These are phyloP conservation scores for Stomatorhinus ivindoensis DNA, from an alignment of 2,113 vertebrate species.

Conservation along the genomic window DNA sequence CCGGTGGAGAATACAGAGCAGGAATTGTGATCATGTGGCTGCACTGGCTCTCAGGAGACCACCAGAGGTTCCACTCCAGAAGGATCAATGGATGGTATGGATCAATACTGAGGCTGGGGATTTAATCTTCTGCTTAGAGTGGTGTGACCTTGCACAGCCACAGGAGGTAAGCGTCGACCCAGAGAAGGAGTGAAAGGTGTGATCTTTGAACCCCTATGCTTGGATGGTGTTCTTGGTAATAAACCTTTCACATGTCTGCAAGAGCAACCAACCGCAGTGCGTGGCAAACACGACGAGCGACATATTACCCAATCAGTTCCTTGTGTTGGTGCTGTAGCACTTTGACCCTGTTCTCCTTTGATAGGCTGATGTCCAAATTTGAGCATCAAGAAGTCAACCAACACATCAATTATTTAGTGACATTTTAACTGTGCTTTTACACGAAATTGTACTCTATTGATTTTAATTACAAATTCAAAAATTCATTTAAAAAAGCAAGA, in stretches of 20 bases:
- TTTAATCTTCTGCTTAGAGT: neutral
- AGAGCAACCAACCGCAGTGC: neutral
- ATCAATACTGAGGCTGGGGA: neutral
- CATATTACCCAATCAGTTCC: neutral
- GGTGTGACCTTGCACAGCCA: neutral
- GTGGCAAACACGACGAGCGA: neutral
- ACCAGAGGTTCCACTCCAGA: neutral
- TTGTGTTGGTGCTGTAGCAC: neutral
- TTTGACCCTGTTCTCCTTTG: neutral
- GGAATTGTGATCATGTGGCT: neutral
- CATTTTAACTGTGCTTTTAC: neutral
- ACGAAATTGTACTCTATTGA: neutral
- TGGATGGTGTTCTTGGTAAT: neutral
- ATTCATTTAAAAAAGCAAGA: neutral
- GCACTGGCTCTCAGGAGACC: neutral
- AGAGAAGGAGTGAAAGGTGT: slow-evolving; percentile 29
- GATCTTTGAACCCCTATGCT: slow-evolving; percentile 28
- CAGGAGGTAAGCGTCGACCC: neutral
- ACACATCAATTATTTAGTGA: neutral
- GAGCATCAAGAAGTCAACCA: neutral
- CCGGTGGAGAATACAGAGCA: neutral
- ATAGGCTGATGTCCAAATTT: neutral
- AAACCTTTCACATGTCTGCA: neutral
- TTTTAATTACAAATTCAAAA: neutral
- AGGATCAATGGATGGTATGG: neutral